These are phyloP conservation scores for Pangasianodon gigas DNA, from an alignment of 2,113 vertebrate species.

Conservation along the genomic window DNA sequence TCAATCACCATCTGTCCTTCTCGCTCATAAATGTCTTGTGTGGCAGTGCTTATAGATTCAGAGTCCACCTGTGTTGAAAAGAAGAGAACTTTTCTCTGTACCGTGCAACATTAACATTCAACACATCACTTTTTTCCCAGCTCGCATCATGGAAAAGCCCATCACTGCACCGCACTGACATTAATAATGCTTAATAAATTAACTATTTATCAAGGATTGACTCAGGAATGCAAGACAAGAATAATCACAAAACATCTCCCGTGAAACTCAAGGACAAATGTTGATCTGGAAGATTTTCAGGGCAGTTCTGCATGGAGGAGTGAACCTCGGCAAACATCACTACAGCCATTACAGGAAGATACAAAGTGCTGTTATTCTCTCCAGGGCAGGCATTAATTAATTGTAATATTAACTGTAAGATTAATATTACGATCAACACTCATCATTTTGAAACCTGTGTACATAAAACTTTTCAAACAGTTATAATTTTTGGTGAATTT, in stretches of 20 bases:
- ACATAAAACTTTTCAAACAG: too few species aligned
- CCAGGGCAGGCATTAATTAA: neutral
- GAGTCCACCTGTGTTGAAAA: slow-evolving; percentile 73
- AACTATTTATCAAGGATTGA: neutral
- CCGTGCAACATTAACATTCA: neutral
- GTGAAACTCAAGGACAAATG: neutral
- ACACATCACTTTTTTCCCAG: neutral
- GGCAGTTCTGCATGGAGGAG: neutral
- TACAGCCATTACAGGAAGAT: neutral
- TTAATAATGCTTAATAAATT: neutral
- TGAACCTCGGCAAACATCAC: neutral
- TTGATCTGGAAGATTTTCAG: neutral
- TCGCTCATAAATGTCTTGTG: slow-evolving; percentile 78
- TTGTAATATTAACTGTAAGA: neutral
- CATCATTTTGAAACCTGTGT: too few species aligned
- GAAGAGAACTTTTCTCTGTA: neutral
- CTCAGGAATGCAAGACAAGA: neutral
- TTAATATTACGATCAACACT: too few species aligned
- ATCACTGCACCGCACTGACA: neutral
- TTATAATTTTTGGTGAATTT: too few species aligned
- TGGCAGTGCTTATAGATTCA: slow-evolving; percentile 72
- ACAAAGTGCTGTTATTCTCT: neutral
- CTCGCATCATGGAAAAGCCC: neutral
- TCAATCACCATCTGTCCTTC: slow-evolving; percentile 83
- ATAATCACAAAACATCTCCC: neutral